phyloP scores from a whole-genome alignment of 2,797 vertebrate species.

The Sus cebifrons region DNA sequence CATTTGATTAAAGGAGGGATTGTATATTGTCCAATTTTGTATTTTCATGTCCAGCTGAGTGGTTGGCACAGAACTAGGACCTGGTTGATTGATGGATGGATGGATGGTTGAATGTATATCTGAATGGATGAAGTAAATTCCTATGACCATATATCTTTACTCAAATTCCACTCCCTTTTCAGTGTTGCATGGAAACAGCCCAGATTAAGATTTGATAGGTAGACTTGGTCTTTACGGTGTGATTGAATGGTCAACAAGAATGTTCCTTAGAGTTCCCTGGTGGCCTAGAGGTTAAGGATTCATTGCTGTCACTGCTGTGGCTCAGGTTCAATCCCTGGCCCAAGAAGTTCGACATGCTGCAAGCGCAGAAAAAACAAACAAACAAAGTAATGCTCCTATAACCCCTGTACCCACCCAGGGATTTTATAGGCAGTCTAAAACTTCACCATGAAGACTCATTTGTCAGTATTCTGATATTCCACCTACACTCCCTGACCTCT shows the following conservation, averaged over 20 bases:
- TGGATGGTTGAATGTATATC: not conserved
- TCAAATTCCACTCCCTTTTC: constrained; percentile 23
- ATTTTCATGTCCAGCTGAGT: not conserved
- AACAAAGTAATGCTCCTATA: not conserved
- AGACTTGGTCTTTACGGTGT: not conserved
- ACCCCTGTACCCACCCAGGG: not conserved
- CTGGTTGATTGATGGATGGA: not conserved
- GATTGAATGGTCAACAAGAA: not conserved
- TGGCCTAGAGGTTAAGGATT: too few species aligned
- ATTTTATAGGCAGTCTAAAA: constrained; percentile 20
- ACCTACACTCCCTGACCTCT: not conserved
- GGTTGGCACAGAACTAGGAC: not conserved
- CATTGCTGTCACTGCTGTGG: too few species aligned
- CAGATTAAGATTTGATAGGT: constrained; percentile 23
- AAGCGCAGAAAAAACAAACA: too few species aligned
- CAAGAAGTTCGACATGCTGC: too few species aligned
- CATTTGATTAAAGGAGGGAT: not conserved
- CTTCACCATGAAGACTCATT: constrained; percentile 34
- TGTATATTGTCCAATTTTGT: constrained; percentile 34
- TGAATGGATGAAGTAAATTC: constrained; percentile 10
- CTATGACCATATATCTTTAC: not conserved
- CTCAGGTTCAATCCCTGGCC: too few species aligned
- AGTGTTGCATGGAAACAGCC: not conserved
- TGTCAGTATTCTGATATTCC: constrained; percentile 24
- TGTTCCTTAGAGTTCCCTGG: not conserved